Percentiles rank a stretch among this genome's conserved stretches.
phyloP scores from a whole-genome alignment of 2,113 vertebrate genomes.

The Xiphophorus maculatus region DNA sequence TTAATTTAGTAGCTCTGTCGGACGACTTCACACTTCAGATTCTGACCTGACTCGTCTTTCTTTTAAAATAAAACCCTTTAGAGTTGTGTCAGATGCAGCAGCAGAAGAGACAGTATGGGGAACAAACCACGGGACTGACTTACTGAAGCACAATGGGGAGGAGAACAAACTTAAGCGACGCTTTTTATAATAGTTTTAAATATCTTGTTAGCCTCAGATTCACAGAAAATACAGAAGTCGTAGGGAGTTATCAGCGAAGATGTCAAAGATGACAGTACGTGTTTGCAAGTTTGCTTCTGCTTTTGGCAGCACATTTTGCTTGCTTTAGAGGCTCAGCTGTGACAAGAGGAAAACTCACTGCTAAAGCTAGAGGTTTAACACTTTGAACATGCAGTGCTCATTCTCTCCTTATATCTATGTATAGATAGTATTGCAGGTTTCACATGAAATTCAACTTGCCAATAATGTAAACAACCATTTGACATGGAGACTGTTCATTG shows the following conservation, averaged over 20 bases:
- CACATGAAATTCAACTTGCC: too few species aligned
- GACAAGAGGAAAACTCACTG: neutral
- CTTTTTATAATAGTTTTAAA: constrained; percentile 17
- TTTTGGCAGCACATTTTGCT: neutral
- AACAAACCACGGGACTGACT: neutral
- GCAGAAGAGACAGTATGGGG: neutral
- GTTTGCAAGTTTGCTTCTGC: constrained; percentile 2
- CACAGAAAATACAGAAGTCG: constrained; percentile 38
- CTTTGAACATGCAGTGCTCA: neutral
- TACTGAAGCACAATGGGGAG: neutral
- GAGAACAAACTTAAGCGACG: neutral
- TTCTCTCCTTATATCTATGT: constrained; percentile 16
- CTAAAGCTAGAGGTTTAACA: neutral
- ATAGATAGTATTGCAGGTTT: constrained; percentile 8
- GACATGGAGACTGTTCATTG: neutral
- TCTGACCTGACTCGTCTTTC: constrained; percentile 2
- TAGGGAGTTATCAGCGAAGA: constrained; percentile 11
- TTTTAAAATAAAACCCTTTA: neutral
- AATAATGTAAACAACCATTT: neutral
- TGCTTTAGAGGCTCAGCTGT: neutral
- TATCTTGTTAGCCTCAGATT: constrained; percentile 34
- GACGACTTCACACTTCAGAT: neutral
- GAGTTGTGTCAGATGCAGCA: neutral
- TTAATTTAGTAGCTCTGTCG: neutral
- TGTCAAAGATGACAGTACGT: neutral